Percentiles rank a stretch among this genome's conserved stretches.
phyloP scores from a whole-genome alignment of 2,113 vertebrate genomes.

The Prionailurus bengalensis region DNA sequence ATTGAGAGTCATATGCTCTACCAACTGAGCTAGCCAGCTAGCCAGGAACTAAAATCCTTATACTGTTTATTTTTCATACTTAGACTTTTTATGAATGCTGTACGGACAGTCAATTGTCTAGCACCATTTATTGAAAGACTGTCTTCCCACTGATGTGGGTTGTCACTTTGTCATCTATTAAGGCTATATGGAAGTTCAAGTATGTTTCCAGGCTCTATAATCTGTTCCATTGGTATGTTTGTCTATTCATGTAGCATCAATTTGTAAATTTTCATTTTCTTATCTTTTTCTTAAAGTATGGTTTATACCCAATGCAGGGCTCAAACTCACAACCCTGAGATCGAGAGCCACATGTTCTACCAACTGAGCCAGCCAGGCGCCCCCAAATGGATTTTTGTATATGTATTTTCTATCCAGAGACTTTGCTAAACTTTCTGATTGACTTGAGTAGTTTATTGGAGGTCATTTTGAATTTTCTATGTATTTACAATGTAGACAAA shows the following conservation, averaged over 20 bases:
- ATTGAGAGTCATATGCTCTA: not conserved
- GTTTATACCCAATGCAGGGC: accelerated
- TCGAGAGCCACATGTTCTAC: not conserved
- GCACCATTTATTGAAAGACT: not conserved
- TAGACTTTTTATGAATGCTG: not conserved
- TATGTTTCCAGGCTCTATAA: not conserved
- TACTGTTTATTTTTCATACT: not conserved
- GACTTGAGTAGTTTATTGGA: not conserved
- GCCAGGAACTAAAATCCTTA: not conserved
- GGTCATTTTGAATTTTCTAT: not conserved
- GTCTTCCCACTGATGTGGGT: not conserved
- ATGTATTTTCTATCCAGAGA: not conserved
- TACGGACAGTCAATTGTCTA: not conserved
- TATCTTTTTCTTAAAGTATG: not conserved
- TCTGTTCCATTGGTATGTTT: not conserved
- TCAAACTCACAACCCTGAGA: not conserved
- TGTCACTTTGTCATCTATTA: not conserved
- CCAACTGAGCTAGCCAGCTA: not conserved
- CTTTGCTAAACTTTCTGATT: not conserved
- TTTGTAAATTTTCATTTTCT: not conserved
- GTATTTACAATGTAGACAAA: not conserved
- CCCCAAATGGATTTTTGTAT: not conserved
- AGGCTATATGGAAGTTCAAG: not conserved
- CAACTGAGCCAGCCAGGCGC: not conserved
- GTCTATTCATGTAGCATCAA: not conserved